Evolutionary conservation across 2,888 invertebrate species (phyloP), one percentile per base, ranked within the genome.

Genomic region (Pseudococcus viburni): DNA sequence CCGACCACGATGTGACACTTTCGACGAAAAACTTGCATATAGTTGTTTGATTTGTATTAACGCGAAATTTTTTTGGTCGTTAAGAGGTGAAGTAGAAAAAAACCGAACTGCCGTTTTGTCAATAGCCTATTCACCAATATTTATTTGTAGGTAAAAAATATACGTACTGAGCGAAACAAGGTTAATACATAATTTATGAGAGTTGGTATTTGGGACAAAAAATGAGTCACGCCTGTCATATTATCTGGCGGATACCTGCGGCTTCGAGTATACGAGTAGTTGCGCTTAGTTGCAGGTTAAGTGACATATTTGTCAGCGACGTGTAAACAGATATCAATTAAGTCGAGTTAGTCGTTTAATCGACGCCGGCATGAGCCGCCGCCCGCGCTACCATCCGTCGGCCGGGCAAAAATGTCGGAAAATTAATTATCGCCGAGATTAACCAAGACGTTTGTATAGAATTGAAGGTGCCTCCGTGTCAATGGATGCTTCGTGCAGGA

Each of bases 301-400:
- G 86, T 86, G 86, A 86, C 86, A 77, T 86, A 86, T 86, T 86
- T 86, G 86, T 86, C 86, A 86, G 77, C 86, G 86, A 73, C 86
- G 86, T 86, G 86, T 86, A 86, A 86, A 86, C 86, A 86, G 86
- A 86, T 86, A 86, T 86, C 86, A 86, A 86, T 86, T 86, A 86
- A 86, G 46, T 46, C n/a, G 17, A 46, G 80, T 46, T 83, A 33
- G 33, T 26, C 33, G 73, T 73, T 73, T 73, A 73, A 73, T 73
- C 26, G 73, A 73, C 64, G 19, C 19, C 33, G 33, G 33, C 73
- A 8, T 68, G 68, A 12, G 68, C 26, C 7, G 59, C 17, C 59
- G 22, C 64, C 22, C 64, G 3, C 64, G 9, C 64, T 11, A 22
- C 22, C 22, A 9, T 8, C 64, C 64, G 22, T 22, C 22, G 26